These are phyloP conservation scores for Coregonus ussuriensis DNA, from an alignment of 2,797 vertebrate genomes.

Conservation along the genomic window DNA sequence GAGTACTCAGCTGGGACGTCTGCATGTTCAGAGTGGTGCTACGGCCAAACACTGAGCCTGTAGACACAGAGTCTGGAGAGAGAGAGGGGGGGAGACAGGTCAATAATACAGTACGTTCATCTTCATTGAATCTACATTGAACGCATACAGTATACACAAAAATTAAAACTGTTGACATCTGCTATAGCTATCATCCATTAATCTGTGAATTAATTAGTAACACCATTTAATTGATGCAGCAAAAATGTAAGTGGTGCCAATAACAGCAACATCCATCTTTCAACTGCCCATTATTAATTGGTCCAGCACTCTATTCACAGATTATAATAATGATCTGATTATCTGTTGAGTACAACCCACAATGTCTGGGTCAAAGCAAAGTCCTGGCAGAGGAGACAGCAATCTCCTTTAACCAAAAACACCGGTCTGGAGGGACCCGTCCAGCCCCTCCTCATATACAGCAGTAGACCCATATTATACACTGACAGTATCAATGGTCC, in stretches of 20 bases:
- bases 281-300: neutral
- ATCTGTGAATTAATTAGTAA: neutral
- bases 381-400: neutral
- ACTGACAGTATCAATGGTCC: slow-evolving; percentile 44
- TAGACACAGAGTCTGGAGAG: slow-evolving; percentile 86
- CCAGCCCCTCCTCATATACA: slow-evolving; percentile 47
- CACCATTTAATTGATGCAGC: neutral
- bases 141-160: neutral
- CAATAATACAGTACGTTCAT: neutral
- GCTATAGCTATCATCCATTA: neutral
- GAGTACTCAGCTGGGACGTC: slow-evolving; percentile 96
- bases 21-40: slow-evolving; percentile 99
- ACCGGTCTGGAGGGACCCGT: slow-evolving; percentile 19
- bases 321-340: neutral
- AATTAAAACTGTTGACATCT: neutral
- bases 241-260: neutral
- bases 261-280: neutral
- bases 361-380: neutral
- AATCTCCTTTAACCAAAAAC: neutral
- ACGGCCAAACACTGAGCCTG: slow-evolving; percentile 96
- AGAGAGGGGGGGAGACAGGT: neutral
- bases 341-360: slow-evolving; percentile 2
- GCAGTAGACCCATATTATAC: slow-evolving; percentile 46
- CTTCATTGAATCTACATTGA: slow-evolving; percentile 61
- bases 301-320: neutral